These are phyloP conservation scores for Menidia menidia DNA, from an alignment of 2,797 vertebrate genomes.

Conservation along the genomic window DNA sequence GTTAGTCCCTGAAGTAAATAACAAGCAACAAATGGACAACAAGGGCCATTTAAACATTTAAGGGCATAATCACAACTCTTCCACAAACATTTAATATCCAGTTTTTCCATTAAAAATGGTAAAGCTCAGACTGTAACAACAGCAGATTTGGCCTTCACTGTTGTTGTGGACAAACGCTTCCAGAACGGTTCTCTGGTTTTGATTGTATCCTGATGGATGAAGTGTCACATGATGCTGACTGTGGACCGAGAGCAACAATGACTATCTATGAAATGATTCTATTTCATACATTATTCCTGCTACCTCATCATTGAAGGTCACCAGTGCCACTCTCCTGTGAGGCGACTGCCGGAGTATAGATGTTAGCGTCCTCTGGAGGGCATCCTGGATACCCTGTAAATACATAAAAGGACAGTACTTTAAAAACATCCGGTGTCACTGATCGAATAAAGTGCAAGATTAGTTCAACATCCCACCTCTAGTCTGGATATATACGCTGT, in stretches of 20 bases:
- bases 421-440: no score
- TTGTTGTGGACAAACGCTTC: no score
- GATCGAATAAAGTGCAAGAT: neutral
- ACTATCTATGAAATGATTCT: neutral
- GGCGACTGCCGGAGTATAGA: constrained; percentile 71
- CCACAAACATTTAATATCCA: neutral
- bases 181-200: no score
- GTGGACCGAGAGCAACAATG: neutral
- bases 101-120: no score
- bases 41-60: neutral
- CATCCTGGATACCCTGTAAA: constrained; percentile 80
- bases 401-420: neutral
- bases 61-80: neutral
- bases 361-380: constrained; percentile 72
- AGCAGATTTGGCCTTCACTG: no score
- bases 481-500: constrained; percentile 75
- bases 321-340: constrained; percentile 79
- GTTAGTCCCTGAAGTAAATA: no score
- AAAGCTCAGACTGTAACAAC: no score
- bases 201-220: no score
- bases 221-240: no score
- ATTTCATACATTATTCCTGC: no score
- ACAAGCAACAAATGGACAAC: neutral
- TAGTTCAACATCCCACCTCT: constrained; percentile 60
- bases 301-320: constrained; percentile 83